Base-by-base conservation (phyloP, 2,888 invertebrate species). In the Rotaria macrura region DNA sequence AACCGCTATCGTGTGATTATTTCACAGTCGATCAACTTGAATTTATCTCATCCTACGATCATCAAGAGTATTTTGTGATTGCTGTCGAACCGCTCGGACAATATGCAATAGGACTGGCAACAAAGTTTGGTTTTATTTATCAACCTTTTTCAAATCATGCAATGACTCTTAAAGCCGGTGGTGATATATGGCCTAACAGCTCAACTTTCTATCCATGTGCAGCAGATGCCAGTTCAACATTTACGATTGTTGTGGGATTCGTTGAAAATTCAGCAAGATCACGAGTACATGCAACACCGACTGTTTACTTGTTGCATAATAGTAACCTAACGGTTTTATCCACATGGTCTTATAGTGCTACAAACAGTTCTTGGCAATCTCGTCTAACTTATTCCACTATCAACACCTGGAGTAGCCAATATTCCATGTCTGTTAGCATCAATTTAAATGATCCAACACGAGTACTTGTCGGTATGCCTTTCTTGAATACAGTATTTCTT, bases 401-500 rank as follows among this genome's bases (percentile, higher is more conserved):
- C 43, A 20, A 25, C 25, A n/a, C 43, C 2, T 79, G 43, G 40
- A 79, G 12, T 43, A 43, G 25, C 43, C 9, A 79, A 40, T 25
- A 43, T 43, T 25, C 43, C 6, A 79, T 79, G 79, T 79, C 40
- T 10, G 79, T 43, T 1, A 43, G n/a, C 23, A 43, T 43, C n/a
- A 79, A 43, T 43, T 43, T 25, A 23, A 2, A 79, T 43, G 79
- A 79, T 79, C 25, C 79, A n/a, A 43, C 43, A 10, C 25, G 43
- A 43, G 79, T 79, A n/a, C 43, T 79, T 43, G 25, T 79, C n/a
- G 79, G 79, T 12, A 79, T 79, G 79, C 79, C 40, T 40, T 79
- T 43, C 12, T 12, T 79, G 1, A 79, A 79, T 43, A 79, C 79
- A n/a, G 79, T 79, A 14, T 79, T 43, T 43, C 4, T 79, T 14